These are phyloP conservation scores for Xestobium rufovillosum DNA, from an alignment of 2,888 invertebrate species.

Conservation along the genomic window DNA sequence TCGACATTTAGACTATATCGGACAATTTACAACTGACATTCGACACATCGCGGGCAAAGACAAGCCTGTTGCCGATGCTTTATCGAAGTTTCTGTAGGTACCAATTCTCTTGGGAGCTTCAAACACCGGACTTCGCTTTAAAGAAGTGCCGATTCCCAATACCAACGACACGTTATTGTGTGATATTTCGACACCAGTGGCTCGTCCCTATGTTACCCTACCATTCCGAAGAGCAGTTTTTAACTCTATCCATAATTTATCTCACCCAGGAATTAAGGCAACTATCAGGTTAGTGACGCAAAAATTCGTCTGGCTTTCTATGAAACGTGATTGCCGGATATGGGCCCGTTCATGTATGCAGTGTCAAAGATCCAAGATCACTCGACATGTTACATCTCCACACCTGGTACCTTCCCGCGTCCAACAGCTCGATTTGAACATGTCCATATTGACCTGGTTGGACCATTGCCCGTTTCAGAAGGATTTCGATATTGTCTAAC, in stretches of 20 bases:
- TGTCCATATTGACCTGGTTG: constrained; percentile 30
- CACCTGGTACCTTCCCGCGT: not conserved
- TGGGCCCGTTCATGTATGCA: not conserved
- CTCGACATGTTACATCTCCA: not conserved
- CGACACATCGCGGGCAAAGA: not conserved
- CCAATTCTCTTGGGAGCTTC: no score
- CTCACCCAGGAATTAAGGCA: not conserved
- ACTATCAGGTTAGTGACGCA: not conserved
- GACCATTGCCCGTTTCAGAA: constrained; percentile 22
- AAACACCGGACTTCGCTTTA: no score
- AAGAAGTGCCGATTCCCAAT: no score
- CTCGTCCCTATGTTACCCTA: not conserved
- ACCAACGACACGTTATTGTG: no score
- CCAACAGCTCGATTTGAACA: constrained; percentile 23
- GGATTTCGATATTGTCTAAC: constrained; percentile 22
- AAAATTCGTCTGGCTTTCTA: not conserved
- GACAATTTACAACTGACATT: constrained; percentile 1
- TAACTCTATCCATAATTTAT: not conserved
- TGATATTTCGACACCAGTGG: no score
- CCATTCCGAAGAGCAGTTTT: not conserved
- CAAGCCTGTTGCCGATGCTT: not conserved
- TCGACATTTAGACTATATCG: constrained; percentile 1
- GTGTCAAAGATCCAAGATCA: not conserved
- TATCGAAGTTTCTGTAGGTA: constrained; percentile 5
- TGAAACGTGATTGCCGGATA: not conserved